Evolutionary conservation across 2,797 vertebrate genomes (phyloP), one percentile per base, ranked within the genome.

Genomic region (Periparus ater): DNA sequence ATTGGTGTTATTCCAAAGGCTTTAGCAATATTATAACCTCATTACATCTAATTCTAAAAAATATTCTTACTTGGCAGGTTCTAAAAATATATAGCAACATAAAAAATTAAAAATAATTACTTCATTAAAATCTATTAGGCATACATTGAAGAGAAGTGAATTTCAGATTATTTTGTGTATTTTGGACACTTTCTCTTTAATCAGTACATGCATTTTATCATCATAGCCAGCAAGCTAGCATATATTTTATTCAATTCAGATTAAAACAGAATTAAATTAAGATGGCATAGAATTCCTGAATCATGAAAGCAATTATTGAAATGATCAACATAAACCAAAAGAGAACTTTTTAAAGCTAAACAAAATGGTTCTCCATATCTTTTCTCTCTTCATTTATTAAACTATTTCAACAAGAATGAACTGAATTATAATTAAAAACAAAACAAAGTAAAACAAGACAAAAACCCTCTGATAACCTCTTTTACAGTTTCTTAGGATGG

Each of bases 201-300:
- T 62, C 36, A 47, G n/a, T 58, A 78, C 18, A 32, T 48, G n/a
- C 27, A 70, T 90, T 91, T 92, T 91, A 88, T 91, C 81, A 78
- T 29, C 63, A 62, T 10, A 95, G 26, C 34, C 63, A 94, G 66
- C 34, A 72, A 85, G 45, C 8, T 47, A 80, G 25, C 14, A 77
- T 74, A 23, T 85, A 93, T 72, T 91, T 88, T 83, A 84, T 75
- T 91, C 38, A 87, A 87, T 74, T 93, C 55, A 92, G 47, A 92
- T 84, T 78, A 80, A 95, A 89, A 34, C n/a, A 44, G 70, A 94
- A 78, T 89, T 89, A 88, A 93, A 88, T 93, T 82, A 95, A 40
- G 26, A 47, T 5, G 29, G 44, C 70, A 60, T 21, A 81, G 66
- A 73, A 72, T 57, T 90, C 55, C 62, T 73, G 30, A 90, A 70